Evolutionary conservation across 2,888 invertebrate species (phyloP).

Genomic region (Pristionchus maxplancki): DNA sequence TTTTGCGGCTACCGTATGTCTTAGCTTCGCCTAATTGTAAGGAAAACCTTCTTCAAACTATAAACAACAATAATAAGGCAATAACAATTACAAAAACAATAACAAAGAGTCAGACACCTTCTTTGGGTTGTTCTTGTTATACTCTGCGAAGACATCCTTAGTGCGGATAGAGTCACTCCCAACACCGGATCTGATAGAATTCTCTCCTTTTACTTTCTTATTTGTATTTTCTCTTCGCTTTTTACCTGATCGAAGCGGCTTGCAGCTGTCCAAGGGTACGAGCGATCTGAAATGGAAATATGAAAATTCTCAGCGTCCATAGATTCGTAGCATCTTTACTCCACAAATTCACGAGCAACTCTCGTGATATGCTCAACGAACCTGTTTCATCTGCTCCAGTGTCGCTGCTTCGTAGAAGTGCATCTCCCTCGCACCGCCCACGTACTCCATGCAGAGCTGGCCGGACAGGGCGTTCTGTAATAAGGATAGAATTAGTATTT

Average conservation of each 20-base stretch:
- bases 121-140: neutral
- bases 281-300: neutral
- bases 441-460: neutral
- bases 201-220: neutral
- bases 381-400: neutral
- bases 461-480: neutral
- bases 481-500: neutral
- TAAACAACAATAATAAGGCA: no score
- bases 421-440: neutral
- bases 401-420: neutral
- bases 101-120: no score
- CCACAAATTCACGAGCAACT: no score
- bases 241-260: neutral
- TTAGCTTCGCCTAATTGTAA: no score
- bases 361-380: no score
- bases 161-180: neutral
- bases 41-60: no score
- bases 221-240: neutral
- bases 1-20: no score
- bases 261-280: neutral
- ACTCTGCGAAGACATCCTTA: neutral
- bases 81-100: no score
- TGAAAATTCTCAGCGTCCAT: no score
- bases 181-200: neutral
- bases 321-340: no score